phyloP scores from a whole-genome alignment of 2,113 vertebrate genomes.

The Lethenteron camtschaticum region DNA sequence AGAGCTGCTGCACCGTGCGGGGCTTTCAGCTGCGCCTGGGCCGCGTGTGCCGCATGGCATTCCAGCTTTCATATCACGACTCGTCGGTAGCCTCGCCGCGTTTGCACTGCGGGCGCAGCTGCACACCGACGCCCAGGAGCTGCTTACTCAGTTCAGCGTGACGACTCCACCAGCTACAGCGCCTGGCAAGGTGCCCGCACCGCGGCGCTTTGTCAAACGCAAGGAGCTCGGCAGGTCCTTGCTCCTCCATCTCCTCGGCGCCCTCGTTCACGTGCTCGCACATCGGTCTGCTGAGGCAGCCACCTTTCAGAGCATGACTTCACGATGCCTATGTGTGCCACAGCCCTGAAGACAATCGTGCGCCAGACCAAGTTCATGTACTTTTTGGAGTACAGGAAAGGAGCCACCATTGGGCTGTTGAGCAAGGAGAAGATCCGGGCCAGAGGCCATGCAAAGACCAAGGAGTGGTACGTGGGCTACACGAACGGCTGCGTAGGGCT shows the following conservation, averaged over 20 bases:
- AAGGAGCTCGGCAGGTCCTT: conserved; percentile 75
- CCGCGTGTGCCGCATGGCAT: conserved; percentile 62
- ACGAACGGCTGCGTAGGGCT: conserved; percentile 56
- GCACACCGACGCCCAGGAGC: conserved; percentile 46
- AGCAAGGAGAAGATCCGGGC: conserved; percentile 54
- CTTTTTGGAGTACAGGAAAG: conserved; percentile 85
- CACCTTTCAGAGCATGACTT: conserved; percentile 52
- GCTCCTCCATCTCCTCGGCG: conserved; percentile 36
- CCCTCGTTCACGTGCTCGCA: conserved; percentile 35
- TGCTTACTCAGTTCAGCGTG: conserved; percentile 75
- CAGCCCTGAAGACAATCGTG: conserved; percentile 68
- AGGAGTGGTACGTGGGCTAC: conserved; percentile 81
- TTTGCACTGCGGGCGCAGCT: conserved; percentile 68
- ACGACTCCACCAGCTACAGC: conserved; percentile 60
- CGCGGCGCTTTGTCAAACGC: conserved; percentile 74
- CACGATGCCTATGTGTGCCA: conserved; percentile 56
- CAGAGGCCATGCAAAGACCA: conserved; percentile 62
- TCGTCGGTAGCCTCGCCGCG: conserved; percentile 41
- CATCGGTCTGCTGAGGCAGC: conserved; percentile 11
- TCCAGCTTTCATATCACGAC: conserved; percentile 39
- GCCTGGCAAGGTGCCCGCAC: conserved; percentile 33
- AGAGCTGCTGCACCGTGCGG: conserved; percentile 43
- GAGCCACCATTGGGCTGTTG: conserved; percentile 65
- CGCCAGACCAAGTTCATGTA: conserved; percentile 73
- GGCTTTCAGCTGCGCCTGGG: conserved; percentile 85